Evolutionary conservation across 2,113 vertebrate genomes (phyloP), one percentile per base, ranked within the genome.

Genomic region (Electrona antarctica): DNA sequence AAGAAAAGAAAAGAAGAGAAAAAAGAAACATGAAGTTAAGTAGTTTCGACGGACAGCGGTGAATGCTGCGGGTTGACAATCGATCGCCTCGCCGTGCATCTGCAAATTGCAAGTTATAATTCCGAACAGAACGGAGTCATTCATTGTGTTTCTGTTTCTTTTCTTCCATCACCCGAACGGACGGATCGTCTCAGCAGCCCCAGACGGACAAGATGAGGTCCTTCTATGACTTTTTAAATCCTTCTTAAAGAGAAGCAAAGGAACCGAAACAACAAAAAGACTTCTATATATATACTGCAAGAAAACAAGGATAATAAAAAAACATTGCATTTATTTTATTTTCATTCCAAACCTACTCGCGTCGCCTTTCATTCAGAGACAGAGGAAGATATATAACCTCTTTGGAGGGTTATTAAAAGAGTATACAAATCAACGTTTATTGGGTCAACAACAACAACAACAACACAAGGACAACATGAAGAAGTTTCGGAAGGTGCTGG

Each of bases 401-500:
- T 41, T 6, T 3, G 41, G 61, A 73, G 62, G 11, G 9, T 15
- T 49, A 60, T 8, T 33, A 66, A 57, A 49, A 74, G 69, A 68
- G 28, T 15, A 33, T 69, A 52, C 48, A 13, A 64, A 12, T 67
- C 10, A 6, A 15, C 0, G 57, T 29, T 4, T 11, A 21, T 21
- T 21, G 21, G 6, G 21, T 59, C 7, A 15, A 15, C 41, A 3
- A 13, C 29, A 61, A 7, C 41, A 60, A 14, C 52, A 21, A 6
- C 33, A 60, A 58, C 21, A 59, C 49, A 47, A 1, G 47, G 9
- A 45, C 84, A 93, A 92, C 84, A 99, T 99, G 98, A 99, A 97
- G 96, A 98, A 98, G 94, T 98, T 99, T 81, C 95, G 97, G 79
- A 99, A 97, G 96, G 98, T 99, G 93, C 85, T 99, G 92, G 98